Evolutionary conservation across 2,797 vertebrate species (phyloP).

Genomic region (Echeneis naucrates): DNA sequence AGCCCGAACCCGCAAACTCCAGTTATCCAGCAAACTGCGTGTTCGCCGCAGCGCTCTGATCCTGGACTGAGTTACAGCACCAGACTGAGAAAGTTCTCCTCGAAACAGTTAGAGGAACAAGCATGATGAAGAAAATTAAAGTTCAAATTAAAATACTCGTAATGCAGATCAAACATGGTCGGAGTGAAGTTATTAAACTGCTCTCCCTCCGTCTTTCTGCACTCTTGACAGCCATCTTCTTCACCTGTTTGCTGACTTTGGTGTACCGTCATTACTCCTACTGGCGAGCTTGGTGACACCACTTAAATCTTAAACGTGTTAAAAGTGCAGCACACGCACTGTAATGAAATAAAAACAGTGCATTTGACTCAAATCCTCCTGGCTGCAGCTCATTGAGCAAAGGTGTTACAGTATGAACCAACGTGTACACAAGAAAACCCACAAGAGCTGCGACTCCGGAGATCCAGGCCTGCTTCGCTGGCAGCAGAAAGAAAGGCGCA

Average conservation of each 20-base stretch:
- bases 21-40: background rate
- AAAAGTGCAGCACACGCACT: background rate
- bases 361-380: background rate
- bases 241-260: background rate
- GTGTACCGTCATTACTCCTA: background rate
- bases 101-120: background rate
- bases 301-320: background rate
- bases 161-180: background rate
- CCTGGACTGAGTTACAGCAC: background rate
- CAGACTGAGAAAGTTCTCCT: background rate
- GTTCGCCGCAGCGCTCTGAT: background rate
- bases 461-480: background rate
- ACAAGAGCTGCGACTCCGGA: background rate
- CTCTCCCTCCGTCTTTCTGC: too few relatives aligned
- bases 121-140: background rate
- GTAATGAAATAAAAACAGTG: background rate
- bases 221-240: too few relatives aligned
- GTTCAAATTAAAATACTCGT: background rate
- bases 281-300: too few relatives aligned
- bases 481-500: background rate
- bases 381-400: background rate
- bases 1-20: slow-evolving; percentile 1
- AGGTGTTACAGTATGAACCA: background rate
- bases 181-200: background rate
- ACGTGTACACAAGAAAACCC: background rate